These are phyloP conservation scores for Zophobas atratus DNA, from an alignment of 1,140 invertebrate genomes.

Conservation along the genomic window DNA sequence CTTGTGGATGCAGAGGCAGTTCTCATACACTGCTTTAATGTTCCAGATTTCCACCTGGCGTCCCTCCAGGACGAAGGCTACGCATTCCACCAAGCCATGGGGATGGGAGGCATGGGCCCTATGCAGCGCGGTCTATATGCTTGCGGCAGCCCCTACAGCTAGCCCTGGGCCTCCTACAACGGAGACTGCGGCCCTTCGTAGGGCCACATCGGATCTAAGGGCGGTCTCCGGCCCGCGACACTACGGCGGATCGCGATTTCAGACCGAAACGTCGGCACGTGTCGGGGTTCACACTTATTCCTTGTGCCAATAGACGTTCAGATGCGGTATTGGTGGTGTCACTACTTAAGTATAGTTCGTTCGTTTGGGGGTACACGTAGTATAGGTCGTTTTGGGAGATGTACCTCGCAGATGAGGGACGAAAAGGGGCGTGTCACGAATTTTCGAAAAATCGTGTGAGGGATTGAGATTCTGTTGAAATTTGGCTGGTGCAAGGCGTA, in stretches of 20 bases:
- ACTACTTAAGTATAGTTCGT: no score
- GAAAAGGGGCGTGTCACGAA: no score
- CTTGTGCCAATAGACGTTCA: constrained; percentile 59
- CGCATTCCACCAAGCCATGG: constrained; percentile 70
- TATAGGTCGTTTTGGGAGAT: no score
- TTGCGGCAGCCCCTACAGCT: constrained; percentile 70
- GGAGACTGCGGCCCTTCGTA: constrained; percentile 68
- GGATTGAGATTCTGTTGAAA: no score
- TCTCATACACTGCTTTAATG: constrained; percentile 41
- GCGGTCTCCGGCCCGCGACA: constrained; percentile 65
- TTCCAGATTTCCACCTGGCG: constrained; percentile 70
- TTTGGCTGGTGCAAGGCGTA: no score
- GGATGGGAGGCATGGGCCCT: constrained; percentile 69
- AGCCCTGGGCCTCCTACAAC: constrained; percentile 69
- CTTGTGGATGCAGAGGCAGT: constrained; percentile 44
- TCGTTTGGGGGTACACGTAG: no score
- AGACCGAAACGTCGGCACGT: constrained; percentile 46
- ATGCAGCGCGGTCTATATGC: constrained; percentile 70
- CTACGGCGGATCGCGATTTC: constrained; percentile 54
- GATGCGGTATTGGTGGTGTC: constrained; percentile 48
- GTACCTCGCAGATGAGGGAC: no score
- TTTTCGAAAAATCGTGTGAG: no score
- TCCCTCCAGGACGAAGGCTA: constrained; percentile 70
- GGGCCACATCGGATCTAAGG: constrained; percentile 63
- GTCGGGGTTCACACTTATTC: constrained; percentile 52